phyloP scores from a whole-genome alignment of 2,888 invertebrate species.

The Pharmacophagus antenor region DNA sequence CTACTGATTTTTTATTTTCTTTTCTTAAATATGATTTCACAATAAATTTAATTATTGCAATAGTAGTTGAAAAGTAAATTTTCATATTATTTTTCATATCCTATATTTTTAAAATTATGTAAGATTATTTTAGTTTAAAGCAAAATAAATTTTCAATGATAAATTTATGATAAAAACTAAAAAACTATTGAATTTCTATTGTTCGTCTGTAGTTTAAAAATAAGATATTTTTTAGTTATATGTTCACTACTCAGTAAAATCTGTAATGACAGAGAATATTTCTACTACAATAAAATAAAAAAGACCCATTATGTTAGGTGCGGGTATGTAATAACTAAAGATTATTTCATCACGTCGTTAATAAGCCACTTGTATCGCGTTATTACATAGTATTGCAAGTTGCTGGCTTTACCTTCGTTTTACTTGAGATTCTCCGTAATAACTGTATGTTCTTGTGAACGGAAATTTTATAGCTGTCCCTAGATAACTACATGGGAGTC shows the following conservation, averaged over 20 bases:
- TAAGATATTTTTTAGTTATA: not conserved
- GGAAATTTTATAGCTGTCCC: slow-evolving; percentile 47
- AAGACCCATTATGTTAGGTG: slow-evolving; percentile 25
- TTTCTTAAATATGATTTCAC: no score
- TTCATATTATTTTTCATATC: no score
- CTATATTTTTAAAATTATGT: no score
- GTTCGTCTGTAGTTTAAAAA: not conserved
- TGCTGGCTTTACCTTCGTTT: slow-evolving; percentile 12
- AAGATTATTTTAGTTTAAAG: no score
- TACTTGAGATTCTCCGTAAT: slow-evolving; percentile 43
- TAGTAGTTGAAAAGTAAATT: no score
- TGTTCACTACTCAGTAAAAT: not conserved
- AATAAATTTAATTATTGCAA: no score
- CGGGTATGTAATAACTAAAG: slow-evolving; percentile 34
- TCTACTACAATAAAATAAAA: not conserved
- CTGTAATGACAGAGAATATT: not conserved
- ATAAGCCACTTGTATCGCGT: slow-evolving; percentile 22
- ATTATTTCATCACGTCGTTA: slow-evolving; percentile 30
- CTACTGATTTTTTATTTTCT: no score
- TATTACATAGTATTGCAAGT: slow-evolving; percentile 22
- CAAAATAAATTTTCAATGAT: no score
- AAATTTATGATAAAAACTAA: no score
- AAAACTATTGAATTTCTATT: not conserved
- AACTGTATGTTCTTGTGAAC: slow-evolving; percentile 53
- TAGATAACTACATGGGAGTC: slow-evolving; percentile 21